These are phyloP conservation scores for Omphaloscelis lunosa DNA, from an alignment of 2,888 invertebrate species.

Conservation along the genomic window DNA sequence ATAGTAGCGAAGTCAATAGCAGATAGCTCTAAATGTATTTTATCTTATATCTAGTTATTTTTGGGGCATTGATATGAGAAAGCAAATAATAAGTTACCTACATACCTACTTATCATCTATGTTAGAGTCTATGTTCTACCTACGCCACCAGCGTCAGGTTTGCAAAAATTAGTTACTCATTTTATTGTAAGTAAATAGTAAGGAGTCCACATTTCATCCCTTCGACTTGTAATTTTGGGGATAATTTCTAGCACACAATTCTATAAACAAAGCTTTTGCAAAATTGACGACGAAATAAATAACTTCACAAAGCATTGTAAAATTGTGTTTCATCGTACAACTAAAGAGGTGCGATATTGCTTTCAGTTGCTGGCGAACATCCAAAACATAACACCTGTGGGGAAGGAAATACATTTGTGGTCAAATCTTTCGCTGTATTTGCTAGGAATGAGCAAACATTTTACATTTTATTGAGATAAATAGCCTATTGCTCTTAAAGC, in stretches of 20 bases:
- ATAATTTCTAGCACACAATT: background rate
- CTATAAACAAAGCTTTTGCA: conserved; percentile 8
- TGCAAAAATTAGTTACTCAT: background rate
- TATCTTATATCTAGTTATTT: conserved; percentile 1
- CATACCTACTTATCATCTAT: background rate
- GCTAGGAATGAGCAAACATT: conserved; percentile 30
- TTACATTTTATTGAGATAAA: conserved; percentile 26
- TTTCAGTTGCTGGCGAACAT: conserved; percentile 68
- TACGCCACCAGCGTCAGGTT: background rate
- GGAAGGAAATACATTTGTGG: conserved; percentile 63
- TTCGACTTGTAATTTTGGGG: background rate
- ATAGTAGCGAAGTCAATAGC: conserved; percentile 30
- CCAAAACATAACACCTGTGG: conserved; percentile 69
- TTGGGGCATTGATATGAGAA: background rate
- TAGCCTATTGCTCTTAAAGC: background rate
- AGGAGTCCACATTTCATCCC: background rate
- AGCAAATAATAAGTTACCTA: background rate
- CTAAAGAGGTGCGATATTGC: conserved; percentile 73
- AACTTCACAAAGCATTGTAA: conserved; percentile 50
- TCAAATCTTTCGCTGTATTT: conserved; percentile 50
- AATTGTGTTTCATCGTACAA: conserved; percentile 66
- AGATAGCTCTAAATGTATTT: conserved; percentile 33
- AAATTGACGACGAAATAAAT: conserved; percentile 35
- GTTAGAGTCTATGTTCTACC: background rate
- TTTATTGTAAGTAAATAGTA: background rate